Conservation (phyloP, 2,888 invertebrate species). For the Anthophora plumipes region DNA sequence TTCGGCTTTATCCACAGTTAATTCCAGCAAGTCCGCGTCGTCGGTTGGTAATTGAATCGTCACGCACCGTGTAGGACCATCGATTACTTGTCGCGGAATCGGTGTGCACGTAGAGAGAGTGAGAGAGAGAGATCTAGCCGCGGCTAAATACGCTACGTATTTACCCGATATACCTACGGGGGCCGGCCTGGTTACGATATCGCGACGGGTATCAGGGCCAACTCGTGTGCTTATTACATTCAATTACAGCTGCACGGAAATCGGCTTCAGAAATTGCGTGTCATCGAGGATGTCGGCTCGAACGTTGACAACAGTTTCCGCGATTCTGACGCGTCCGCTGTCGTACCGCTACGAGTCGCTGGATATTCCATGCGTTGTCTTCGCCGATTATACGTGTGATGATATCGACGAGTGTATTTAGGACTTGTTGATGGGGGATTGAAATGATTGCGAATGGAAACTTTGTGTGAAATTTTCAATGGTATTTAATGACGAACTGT, state of each 20-base stretch:
- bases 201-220: conserved; percentile 4
- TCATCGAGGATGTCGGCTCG: neutral
- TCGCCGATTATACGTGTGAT: neutral
- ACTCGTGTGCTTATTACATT: conserved; percentile 38
- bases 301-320: conserved; percentile 19
- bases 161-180: conserved; percentile 24
- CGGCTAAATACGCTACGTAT: conserved; percentile 35
- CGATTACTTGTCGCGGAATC: conserved; percentile 69
- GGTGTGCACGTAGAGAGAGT: conserved; percentile 15
- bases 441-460: no score
- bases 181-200: conserved; percentile 38
- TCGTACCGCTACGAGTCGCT: neutral
- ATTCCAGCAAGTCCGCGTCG: conserved; percentile 70
- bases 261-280: conserved; percentile 28
- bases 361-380: neutral
- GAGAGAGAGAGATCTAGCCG: neutral
- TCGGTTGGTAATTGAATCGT: conserved; percentile 74
- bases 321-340: conserved; percentile 1
- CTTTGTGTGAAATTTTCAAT: no score
- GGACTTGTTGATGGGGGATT: no score
- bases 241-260: conserved; percentile 36
- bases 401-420: no score
- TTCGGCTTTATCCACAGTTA: conserved; percentile 70
- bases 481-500: no score
- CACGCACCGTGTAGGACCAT: conserved; percentile 70